Evolutionary conservation across 2,113 vertebrate species (phyloP), one percentile per base, ranked within the genome.

Genomic region (Murina feae): DNA sequence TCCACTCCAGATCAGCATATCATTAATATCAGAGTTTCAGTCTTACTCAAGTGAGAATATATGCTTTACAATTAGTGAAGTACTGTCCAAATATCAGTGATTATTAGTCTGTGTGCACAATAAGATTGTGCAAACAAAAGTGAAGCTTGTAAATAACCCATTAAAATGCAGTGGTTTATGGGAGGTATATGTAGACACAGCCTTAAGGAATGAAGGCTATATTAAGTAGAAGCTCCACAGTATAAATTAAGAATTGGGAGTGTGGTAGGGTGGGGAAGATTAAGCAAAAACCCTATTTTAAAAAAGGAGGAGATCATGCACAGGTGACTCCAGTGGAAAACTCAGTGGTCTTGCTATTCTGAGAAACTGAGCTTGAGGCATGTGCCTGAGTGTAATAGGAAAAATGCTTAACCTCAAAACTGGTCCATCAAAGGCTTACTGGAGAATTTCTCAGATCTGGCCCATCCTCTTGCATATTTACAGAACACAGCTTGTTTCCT

Each of bases 91-190:
- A 78, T 47, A 49, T 16, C 39, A 78, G 80, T 55, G 58, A 89
- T 55, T 55, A 32, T 49, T 81, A 81, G 49, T 63, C 17, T 89
- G 35, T 42, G 7, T 86, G 20, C 32, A 51, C 13, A 78, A 23
- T 44, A 66, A 74, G 55, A 78, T 32, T 71, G 35, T 12, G 30
- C 49, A 72, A 75, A 72, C 65, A 94, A 53, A 81, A 95, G 83
- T 11, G 75, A 2, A 69, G 42, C 51, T 87, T 28, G 21, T 91
- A 32, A 96, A 93, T 51, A 93, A 58, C 39, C 83, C 28, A 96
- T 68, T 72, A 78, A 91, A 78, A 93, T 78, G 60, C 10, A 60
- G 63, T 32, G 35, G 35, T 85, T 93, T 90, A 37, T 74, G 14
- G 58, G 7, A 87, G 72, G 16, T 66, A 69, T 81, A 37, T 68